These are phyloP conservation scores for Philonicus albiceps DNA, from an alignment of 2,888 invertebrate species.

Conservation along the genomic window DNA sequence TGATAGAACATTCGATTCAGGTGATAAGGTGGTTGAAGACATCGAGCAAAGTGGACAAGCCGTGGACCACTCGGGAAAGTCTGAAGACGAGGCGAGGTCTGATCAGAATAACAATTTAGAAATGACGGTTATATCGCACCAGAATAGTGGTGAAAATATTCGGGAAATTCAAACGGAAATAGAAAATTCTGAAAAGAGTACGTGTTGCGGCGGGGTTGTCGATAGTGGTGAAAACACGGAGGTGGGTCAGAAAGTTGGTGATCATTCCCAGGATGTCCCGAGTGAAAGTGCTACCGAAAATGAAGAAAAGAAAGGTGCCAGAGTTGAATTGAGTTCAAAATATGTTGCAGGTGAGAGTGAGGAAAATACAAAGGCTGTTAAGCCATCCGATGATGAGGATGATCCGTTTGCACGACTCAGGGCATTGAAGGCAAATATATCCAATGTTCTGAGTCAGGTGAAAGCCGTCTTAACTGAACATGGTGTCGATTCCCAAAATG, in stretches of 20 bases:
- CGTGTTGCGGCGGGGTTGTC: not conserved
- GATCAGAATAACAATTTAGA: slow-evolving; percentile 1
- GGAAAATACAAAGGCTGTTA: not conserved
- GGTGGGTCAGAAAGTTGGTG: not conserved
- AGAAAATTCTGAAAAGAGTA: slow-evolving; percentile 11
- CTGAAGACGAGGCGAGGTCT: not conserved
- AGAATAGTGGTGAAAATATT: slow-evolving; percentile 50
- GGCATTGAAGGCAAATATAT: slow-evolving; percentile 59
- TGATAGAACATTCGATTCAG: not conserved
- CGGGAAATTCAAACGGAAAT: slow-evolving; percentile 45
- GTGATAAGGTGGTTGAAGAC: not conserved
- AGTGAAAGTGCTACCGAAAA: not conserved
- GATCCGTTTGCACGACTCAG: slow-evolving; percentile 58
- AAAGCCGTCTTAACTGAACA: slow-evolving; percentile 59
- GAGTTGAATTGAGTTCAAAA: not conserved
- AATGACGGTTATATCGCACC: slow-evolving; percentile 51
- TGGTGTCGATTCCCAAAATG: not conserved
- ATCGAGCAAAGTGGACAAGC: not conserved
- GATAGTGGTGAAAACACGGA: not conserved
- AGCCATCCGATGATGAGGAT: slow-evolving; percentile 51
- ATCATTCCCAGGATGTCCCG: not conserved
- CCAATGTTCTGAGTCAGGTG: slow-evolving; percentile 60
- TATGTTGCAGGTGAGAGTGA: not conserved
- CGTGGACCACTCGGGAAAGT: not conserved
- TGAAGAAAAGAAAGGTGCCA: not conserved